Conservation (phyloP, 2,113 vertebrate species). For the Syngnathus typhle region DNA sequence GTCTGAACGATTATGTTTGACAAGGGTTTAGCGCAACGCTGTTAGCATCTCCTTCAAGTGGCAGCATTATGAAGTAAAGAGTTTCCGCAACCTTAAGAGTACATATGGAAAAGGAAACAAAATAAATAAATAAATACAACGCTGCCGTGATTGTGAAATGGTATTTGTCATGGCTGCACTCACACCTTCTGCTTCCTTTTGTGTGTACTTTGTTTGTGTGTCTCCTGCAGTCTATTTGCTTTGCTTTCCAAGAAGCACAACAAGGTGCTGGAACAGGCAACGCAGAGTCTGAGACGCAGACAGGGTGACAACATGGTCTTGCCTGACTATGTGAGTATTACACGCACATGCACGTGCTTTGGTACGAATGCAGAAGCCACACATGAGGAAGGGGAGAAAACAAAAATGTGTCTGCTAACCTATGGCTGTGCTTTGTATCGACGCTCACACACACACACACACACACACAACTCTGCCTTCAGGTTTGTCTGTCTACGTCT, state of each 20-base stretch:
- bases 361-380: background rate
- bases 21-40: background rate
- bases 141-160: background rate
- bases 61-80: background rate
- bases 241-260: conserved; percentile 98
- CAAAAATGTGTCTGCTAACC: background rate
- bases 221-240: conserved; percentile 84
- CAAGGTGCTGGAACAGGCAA: conserved; percentile 97
- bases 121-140: background rate
- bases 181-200: conserved; percentile 1
- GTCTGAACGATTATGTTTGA: conserved; percentile 1
- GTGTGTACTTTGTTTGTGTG: conserved; percentile 11
- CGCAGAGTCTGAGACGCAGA: conserved; percentile 84
- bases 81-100: background rate
- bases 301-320: conserved; percentile 75
- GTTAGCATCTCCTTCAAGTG: conserved; percentile 2
- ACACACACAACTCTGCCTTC: conserved; percentile 22
- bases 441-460: conserved; percentile 4
- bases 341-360: conserved; percentile 10
- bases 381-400: background rate
- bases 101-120: background rate
- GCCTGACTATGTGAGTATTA: conserved; percentile 93
- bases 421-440: conserved; percentile 4
- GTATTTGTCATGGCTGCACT: background rate
- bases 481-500: conserved; percentile 25